Base-by-base conservation (phyloP, 1,140 invertebrate genomes). In the Sitophilus oryzae region DNA sequence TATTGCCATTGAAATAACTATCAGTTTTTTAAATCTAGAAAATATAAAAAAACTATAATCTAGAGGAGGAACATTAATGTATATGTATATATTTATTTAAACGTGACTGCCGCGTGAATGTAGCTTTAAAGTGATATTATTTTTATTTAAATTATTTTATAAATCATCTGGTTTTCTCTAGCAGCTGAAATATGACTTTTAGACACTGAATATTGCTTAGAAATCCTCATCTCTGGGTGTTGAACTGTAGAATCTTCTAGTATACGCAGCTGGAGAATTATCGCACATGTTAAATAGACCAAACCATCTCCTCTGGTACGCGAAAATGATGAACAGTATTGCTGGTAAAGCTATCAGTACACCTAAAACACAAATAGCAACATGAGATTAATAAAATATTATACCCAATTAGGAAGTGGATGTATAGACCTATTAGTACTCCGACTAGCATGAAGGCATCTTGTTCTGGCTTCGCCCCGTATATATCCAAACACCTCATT, bases 371-470 rank as follows among this genome's bases (percentile, higher is more conserved):
- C n/a, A n/a, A n/a, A n/a, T n/a, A n/a, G n/a, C n/a, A 45, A 45
- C 16, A 35, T 30, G 11, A 30, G 25, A 30, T 30, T 30, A 30
- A 11, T 30, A 30, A 30, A 5, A 30, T 30, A n/a, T n/a, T n/a
- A n/a, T n/a, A n/a, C n/a, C n/a, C n/a, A n/a, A n/a, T n/a, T n/a
- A n/a, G n/a, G n/a, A n/a, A n/a, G n/a, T n/a, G n/a, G n/a, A n/a
- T n/a, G n/a, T n/a, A n/a, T n/a, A n/a, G n/a, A 77, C 82, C 81
- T 21, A 86, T 78, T 5, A 89, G 69, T 2, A 85, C 70, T 0
- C 83, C 82, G 0, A 89, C 70, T 22, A 89, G 75, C 9, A 88
- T 71, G 6, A 77, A 71, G 0, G 79, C 83, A 59, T 85, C 84
- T 22, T 69, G 77, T 64, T 86, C 82, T 0, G 84, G 82, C 20